A percentile compares a stretch with the other conserved stretches of the same genome.
These are phyloP conservation scores for Epinephelus awoara DNA, from an alignment of 2,797 vertebrate genomes.

Conservation along the genomic window DNA sequence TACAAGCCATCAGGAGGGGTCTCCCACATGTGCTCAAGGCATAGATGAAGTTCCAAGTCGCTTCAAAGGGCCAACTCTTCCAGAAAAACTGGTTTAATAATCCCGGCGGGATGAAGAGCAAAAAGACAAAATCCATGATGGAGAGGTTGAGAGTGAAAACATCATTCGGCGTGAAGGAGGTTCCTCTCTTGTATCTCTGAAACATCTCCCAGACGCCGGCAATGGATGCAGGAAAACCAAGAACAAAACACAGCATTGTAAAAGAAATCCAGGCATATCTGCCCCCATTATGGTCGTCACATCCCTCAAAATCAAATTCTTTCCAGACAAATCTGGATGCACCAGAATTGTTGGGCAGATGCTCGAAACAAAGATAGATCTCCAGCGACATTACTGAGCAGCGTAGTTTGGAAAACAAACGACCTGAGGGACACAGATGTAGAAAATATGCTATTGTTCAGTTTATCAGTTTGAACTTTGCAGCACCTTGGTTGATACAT, in stretches of 20 bases:
- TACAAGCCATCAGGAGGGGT: conserved; percentile 79
- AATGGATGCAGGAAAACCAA: conserved; percentile 69
- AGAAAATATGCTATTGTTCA: neutral
- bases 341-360: conserved; percentile 23
- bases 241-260: neutral
- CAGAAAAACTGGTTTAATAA: conserved; percentile 36
- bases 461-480: no score
- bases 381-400: conserved; percentile 18
- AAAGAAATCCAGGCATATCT: neutral
- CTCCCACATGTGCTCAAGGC: conserved; percentile 59
- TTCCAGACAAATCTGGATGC: neutral
- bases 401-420: neutral
- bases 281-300: fast-evolving
- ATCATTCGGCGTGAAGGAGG: conserved; percentile 43
- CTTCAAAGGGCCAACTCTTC: neutral
- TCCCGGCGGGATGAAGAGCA: conserved; percentile 46
- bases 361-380: neutral
- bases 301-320: fast-evolving
- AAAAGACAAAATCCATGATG: conserved; percentile 67
- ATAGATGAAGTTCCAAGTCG: fast-evolving
- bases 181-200: conserved; percentile 37
- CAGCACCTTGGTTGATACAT: neutral
- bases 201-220: conserved; percentile 65
- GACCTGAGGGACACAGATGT: conserved; percentile 25
- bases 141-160: conserved; percentile 74